phyloP scores from a whole-genome alignment of 1,140 invertebrate genomes.

The Monomorium pharaonis region DNA sequence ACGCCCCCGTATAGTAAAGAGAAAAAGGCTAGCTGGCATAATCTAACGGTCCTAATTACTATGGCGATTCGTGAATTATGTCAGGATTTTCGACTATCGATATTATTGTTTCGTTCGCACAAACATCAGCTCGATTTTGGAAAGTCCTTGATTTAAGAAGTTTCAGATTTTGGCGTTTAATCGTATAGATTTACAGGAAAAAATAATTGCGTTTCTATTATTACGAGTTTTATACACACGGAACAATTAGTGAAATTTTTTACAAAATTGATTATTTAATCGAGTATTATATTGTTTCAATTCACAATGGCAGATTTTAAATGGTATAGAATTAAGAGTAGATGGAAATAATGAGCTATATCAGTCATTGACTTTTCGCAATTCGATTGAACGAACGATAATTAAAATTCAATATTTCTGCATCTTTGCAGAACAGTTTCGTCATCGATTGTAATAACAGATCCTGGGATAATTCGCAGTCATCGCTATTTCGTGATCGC shows the following conservation, averaged over 20 bases:
- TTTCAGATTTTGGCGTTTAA: constrained; percentile 15
- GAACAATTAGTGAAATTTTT: neutral
- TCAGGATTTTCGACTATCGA: constrained; percentile 33
- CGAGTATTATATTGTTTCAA: constrained; percentile 14
- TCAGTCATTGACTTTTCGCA: neutral
- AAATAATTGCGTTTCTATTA: neutral
- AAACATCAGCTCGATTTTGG: neutral
- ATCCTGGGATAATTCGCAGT: constrained; percentile 16
- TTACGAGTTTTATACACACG: neutral
- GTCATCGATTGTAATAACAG: neutral
- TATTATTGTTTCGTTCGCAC: neutral
- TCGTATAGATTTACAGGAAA: neutral
- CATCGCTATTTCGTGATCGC: constrained; percentile 29
- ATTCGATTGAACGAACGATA: neutral
- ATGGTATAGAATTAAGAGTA: neutral
- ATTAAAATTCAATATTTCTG: neutral
- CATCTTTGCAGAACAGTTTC: neutral
- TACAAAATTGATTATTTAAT: neutral
- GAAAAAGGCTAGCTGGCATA: constrained; percentile 65
- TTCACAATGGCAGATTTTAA: neutral
- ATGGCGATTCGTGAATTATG: constrained; percentile 8
- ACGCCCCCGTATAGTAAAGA: neutral
- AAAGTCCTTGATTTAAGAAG: constrained; percentile 1
- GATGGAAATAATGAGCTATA: neutral
- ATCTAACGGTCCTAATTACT: neutral